Base-by-base conservation (phyloP, 1,140 invertebrate genomes). In the Pachyrhynchus sulphureomaculatus region DNA sequence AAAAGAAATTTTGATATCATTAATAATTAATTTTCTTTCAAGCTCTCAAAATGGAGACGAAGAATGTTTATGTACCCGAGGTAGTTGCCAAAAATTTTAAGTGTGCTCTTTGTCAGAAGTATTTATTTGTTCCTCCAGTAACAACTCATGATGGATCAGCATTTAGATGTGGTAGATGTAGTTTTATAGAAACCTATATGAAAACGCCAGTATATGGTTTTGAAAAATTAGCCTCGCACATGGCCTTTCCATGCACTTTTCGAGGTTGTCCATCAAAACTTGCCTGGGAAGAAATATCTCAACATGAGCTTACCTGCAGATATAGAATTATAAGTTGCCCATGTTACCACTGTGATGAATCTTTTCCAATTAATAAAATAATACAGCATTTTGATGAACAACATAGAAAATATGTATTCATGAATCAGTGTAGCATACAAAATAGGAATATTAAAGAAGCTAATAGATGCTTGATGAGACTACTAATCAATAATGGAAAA, bases 311-410 rank as follows among this genome's bases (percentile, higher is more conserved):
- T 13, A 36, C n/a, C 12, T 51, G 48, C 48, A 33, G 29, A n/a
- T 51, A 34, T 17, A 33, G 48, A 21, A 51, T 36, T 36, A 51
- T 51, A 20, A 21, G n/a, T n/a, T 51, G 48, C 21, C 48, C 48
- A 18, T 34, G 29, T 33, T 33, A 36, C 10, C 15, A 36, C 17
- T 51, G 48, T 24, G 48, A 51, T 18, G 48, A 51, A 36, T 47
- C 44, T 8, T 51, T 20, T 23, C 48, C 48, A 4, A 51, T 51
- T 18, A 4, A 51, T 18, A 51, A 33, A 20, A 20, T 51, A 13
- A 34, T 36, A 9, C 18, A 18, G 12, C 48, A 51, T 36, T 51
- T 51, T 51, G 33, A 51, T 10, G 33, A 36, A 23, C 18, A 51
- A 20, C 48, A 51, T n/a, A 51, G 34, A 36, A 33, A 51, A 13